Base-by-base conservation (phyloP, 1,140 invertebrate genomes). In the Cephus cinctus region DNA sequence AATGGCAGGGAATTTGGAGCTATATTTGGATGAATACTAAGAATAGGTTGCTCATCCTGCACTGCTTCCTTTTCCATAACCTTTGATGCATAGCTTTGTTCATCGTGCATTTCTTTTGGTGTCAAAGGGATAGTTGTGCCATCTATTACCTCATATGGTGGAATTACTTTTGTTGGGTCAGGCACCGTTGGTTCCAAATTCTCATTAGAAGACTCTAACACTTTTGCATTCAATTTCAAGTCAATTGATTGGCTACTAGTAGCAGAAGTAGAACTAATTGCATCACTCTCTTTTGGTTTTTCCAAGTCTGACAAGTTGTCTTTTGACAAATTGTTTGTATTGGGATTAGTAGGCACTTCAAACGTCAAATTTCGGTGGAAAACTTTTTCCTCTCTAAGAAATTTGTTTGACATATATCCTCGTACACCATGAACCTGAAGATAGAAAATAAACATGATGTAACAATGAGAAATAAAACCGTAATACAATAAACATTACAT, bases 361-460 rank as follows among this genome's bases (percentile, higher is more conserved):
- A 74, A 53, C 6, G 53, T 42, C 14, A 76, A 63, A 5, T 76
- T 64, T n/a, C 63, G 69, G 15, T 71, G 57, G 5, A 78, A 45
- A 25, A 82, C 54, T 57, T 77, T 75, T 16, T 68, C 68, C 69
- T 85, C 83, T 40, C 67, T 63, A 2, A 85, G 54, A 58, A 86
- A 82, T 9, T 68, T 66, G 40, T 78, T 76, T 31, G 83, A 84
- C 16, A 82, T 81, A 71, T 89, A 91, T 32, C 89, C 89, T 54
- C 78, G 70, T 59, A 79, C 80, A 19, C 85, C 87, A 64, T 83
- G 80, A 21, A 89, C 81, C 71, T 81, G 43, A 36, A 61, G 63
- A 30, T 53, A 12, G 36, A 47, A 49, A 2, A 12, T 15, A 43
- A 45, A 15, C 23, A 3, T 15, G 9, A 15, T 39, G 20, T 5